Base-by-base conservation (phyloP, 2,797 vertebrate genomes). In the Ficedula albicollis region DNA sequence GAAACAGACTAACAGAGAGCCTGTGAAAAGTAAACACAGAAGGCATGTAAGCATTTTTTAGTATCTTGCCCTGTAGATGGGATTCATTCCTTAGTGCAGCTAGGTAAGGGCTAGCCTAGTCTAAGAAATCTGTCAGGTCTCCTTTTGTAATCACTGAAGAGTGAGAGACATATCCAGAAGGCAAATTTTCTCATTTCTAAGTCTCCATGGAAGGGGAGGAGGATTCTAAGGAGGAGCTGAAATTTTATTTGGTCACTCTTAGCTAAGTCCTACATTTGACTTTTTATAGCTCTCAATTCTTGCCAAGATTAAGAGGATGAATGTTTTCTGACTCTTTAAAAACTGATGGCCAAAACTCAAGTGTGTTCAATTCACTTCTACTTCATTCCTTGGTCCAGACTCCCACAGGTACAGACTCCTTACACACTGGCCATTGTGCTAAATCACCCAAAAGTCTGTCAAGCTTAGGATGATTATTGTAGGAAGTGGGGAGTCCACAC, bases 401-500 rank as follows among this genome's bases (percentile, higher is more conserved):
- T 81, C 32, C 18, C 13, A 46, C 29, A 59, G 13, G 6, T 64
- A 59, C 19, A 59, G 29, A 36, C 10, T 55, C 14, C 19, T 64
- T 58, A 64, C 9, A 43, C 26, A 13, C 1, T 60, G 52, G 11
- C 1, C 25, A 30, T 43, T 63, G 29, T 38, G 29, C 5, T 87
- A 56, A 68, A 76, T 69, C 15, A 16, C 29, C 73, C 15, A 64
- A 23, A 23, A 62, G 0, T 79, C 70, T 89, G 4, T 19, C 17
- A 84, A 21, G 17, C 4, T 81, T 72, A 68, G 39, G n/a, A 52
- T 26, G 17, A 46, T 46, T 63, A 48, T 9, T 67, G 14, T 36
- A 48, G 25, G 26, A 83, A n/a, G 4, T 12, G 14, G 1, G 6
- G 3, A 41, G 4, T 67, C 8, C 3, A 4, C n/a, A 70, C 5